These are phyloP conservation scores for Botia almorhae DNA, from an alignment of 2,797 vertebrate species.

Conservation along the genomic window DNA sequence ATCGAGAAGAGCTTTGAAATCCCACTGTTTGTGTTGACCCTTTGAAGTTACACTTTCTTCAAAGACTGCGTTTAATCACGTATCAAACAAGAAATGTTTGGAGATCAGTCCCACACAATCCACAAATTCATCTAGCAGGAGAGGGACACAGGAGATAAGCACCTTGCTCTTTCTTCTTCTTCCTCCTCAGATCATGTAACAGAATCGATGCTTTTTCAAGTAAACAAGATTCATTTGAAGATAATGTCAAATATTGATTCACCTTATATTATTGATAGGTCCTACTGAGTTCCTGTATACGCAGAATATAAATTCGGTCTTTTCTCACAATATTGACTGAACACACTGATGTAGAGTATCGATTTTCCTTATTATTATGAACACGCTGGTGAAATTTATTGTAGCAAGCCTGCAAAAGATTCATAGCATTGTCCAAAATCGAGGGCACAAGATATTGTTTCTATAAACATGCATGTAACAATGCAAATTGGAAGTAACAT, in stretches of 20 bases:
- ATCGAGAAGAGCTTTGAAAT: conserved; percentile 49
- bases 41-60: conserved; percentile 53
- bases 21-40: conserved; percentile 43
- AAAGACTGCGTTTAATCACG: conserved; percentile 46
- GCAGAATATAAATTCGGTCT: conserved; percentile 9
- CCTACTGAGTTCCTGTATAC: neutral
- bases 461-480: neutral
- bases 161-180: conserved; percentile 9
- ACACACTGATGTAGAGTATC: neutral
- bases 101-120: conserved; percentile 18
- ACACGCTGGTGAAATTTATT: neutral
- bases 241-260: neutral
- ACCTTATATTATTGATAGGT: neutral
- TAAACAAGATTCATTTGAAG: conserved; percentile 30
- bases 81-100: conserved; percentile 38
- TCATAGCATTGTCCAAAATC: neutral
- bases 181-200: conserved; percentile 13
- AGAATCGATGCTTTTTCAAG: conserved; percentile 25
- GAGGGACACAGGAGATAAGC: conserved; percentile 23
- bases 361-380: neutral
- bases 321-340: conserved; percentile 7
- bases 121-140: conserved; percentile 27
- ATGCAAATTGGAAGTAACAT: neutral
- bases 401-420: neutral
- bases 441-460: neutral